Percentiles rank a stretch among this genome's conserved stretches.
Conservation (phyloP, 1,140 invertebrate genomes). For the Zaprionus kolodkinae region DNA sequence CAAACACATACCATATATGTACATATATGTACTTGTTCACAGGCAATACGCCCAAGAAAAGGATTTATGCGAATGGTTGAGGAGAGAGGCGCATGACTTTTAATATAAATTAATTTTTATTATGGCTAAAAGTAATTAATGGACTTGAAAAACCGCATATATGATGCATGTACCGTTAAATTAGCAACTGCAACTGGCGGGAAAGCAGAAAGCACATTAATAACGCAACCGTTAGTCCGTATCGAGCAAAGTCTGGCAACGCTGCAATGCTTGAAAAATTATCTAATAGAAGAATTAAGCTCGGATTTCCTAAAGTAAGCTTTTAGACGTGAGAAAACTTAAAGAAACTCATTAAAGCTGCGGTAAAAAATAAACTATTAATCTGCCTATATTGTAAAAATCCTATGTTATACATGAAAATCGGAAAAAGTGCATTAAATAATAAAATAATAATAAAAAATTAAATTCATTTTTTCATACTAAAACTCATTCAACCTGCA, state of each 20-base stretch:
- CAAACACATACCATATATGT: background rate
- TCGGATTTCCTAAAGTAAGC: background rate
- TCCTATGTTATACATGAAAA: no score
- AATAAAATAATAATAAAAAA: no score
- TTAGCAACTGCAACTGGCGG: constrained; percentile 34
- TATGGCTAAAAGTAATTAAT: constrained; percentile 81
- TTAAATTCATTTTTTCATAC: background rate
- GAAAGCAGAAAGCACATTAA: constrained; percentile 20
- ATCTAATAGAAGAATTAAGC: background rate
- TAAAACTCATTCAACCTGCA: background rate
- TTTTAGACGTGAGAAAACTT: background rate
- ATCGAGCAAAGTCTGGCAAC: constrained; percentile 5
- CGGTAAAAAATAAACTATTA: no score
- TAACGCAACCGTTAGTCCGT: constrained; percentile 23
- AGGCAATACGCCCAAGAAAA: constrained; percentile 61
- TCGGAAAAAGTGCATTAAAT: no score
- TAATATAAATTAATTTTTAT: constrained; percentile 83
- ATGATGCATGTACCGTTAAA: constrained; percentile 69
- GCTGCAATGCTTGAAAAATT: background rate
- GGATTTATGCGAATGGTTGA: constrained; percentile 64
- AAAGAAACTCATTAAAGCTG: background rate
- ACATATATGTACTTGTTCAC: background rate
- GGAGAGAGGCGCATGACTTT: constrained; percentile 64
- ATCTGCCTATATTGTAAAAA: no score
- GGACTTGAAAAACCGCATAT: constrained; percentile 68